Evolutionary conservation across 1,140 invertebrate genomes (phyloP).

Genomic region (Oncopodura yosiiana): DNA sequence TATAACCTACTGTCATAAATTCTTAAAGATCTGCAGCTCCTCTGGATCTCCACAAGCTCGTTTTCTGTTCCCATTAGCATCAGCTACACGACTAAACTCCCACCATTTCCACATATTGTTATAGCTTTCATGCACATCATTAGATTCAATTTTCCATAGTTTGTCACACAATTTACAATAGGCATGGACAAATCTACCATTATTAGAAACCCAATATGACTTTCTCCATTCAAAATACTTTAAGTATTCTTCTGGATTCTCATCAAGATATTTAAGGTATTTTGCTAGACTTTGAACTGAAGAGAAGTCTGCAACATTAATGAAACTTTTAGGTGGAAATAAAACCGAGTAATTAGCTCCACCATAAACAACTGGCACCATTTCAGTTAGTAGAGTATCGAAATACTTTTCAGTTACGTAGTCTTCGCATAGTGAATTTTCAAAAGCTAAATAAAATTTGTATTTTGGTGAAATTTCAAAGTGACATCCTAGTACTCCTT

Average conservation of each 20-base stretch:
- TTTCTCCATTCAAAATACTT: slow-evolving; percentile 39
- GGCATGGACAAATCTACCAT: not conserved
- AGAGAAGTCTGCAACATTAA: slow-evolving; percentile 38
- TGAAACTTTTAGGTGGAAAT: slow-evolving; percentile 41
- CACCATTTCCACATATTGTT: slow-evolving; percentile 2
- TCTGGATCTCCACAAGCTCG: too few relatives aligned
- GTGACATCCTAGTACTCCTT: slow-evolving; percentile 35
- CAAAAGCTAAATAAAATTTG: slow-evolving; percentile 47
- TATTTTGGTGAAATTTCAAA: slow-evolving; percentile 38
- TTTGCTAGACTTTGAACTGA: slow-evolving; percentile 37
- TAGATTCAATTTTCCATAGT: not conserved
- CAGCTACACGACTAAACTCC: too few relatives aligned
- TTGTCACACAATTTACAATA: slow-evolving; percentile 2
- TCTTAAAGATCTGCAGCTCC: too few relatives aligned
- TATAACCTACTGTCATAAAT: too few relatives aligned
- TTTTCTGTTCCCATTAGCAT: too few relatives aligned
- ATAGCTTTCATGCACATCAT: not conserved
- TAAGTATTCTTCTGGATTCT: slow-evolving; percentile 36
- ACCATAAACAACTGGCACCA: slow-evolving; percentile 62
- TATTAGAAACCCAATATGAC: too few relatives aligned
- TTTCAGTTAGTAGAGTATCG: slow-evolving; percentile 35
- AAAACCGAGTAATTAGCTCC: slow-evolving; percentile 38
- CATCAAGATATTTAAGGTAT: slow-evolving; percentile 36
- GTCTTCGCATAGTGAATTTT: slow-evolving; percentile 43
- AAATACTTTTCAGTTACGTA: slow-evolving; percentile 42